Conservation (phyloP, 2,888 invertebrate genomes). For the Pyrocoelia pectoralis region DNA sequence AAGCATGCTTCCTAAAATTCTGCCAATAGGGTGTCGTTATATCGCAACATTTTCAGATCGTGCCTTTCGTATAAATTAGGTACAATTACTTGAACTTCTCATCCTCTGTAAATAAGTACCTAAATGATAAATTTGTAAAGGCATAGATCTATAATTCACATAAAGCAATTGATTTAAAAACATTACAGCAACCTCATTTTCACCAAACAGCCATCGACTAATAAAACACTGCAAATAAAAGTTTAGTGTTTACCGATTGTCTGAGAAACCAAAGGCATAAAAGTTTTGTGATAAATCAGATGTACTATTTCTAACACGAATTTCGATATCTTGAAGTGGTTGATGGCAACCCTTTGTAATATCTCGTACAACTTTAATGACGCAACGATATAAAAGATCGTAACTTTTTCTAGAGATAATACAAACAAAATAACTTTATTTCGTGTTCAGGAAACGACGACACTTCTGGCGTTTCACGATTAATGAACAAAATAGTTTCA, state of each 20-base stretch:
- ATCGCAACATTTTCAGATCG: too few species aligned
- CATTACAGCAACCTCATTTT: not conserved
- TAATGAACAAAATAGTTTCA: too few species aligned
- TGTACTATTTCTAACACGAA: not conserved
- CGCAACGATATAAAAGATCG: not conserved
- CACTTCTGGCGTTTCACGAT: too few species aligned
- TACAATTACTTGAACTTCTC: too few species aligned
- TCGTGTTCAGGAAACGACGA: too few species aligned
- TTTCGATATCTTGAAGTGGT: conserved; percentile 1
- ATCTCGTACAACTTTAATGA: not conserved
- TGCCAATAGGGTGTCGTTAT: too few species aligned
- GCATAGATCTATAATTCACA: too few species aligned
- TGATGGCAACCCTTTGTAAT: not conserved
- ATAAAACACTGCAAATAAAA: not conserved
- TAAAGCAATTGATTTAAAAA: too few species aligned
- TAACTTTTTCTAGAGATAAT: not conserved
- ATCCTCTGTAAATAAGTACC: too few species aligned
- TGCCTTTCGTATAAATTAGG: too few species aligned
- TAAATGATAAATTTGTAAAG: too few species aligned
- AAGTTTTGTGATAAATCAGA: not conserved
- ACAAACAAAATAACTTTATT: not conserved
- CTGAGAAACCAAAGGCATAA: not conserved
- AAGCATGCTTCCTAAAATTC: too few species aligned
- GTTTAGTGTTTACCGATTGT: conserved; percentile 1
- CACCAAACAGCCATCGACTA: not conserved